Percentiles rank a stretch among this genome's conserved stretches.
These are phyloP conservation scores for Trichogramma evanescens DNA, from an alignment of 2,888 invertebrate genomes.

Conservation along the genomic window DNA sequence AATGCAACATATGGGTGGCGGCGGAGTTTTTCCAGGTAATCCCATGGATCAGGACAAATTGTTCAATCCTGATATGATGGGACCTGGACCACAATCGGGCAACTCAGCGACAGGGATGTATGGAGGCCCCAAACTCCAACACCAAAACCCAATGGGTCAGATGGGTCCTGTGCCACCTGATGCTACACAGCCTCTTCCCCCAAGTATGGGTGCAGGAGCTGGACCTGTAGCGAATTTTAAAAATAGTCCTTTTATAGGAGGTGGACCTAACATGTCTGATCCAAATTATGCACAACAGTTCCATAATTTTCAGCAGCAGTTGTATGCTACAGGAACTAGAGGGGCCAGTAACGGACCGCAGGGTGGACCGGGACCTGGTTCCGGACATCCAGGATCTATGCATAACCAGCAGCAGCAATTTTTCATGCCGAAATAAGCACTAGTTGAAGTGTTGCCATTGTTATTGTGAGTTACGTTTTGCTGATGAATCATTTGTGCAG, in stretches of 20 bases:
- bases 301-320: slow-evolving; percentile 91
- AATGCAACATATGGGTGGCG: slow-evolving; percentile 46
- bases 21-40: slow-evolving; percentile 42
- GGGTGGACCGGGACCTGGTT: slow-evolving; percentile 44
- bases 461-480: no score
- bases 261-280: slow-evolving; percentile 79
- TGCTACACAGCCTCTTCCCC: slow-evolving; percentile 68
- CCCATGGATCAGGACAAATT: slow-evolving; percentile 46
- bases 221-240: slow-evolving; percentile 57
- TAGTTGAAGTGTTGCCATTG: no score
- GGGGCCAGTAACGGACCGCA: slow-evolving; percentile 44
- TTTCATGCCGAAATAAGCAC: slow-evolving; percentile 46
- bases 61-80: slow-evolving; percentile 43
- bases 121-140: slow-evolving; percentile 48
- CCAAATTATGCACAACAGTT: slow-evolving; percentile 92
- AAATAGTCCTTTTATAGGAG: slow-evolving; percentile 67
- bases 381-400: slow-evolving; percentile 34
- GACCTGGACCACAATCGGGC: slow-evolving; percentile 32
- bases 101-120: slow-evolving; percentile 55
- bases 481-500: no score
- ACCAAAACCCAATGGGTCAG: slow-evolving; percentile 52
- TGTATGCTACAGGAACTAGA: slow-evolving; percentile 80
- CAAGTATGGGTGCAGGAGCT: slow-evolving; percentile 66
- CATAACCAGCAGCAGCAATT: slow-evolving; percentile 50
- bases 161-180: slow-evolving; percentile 52